A percentile compares a stretch with the other conserved stretches of the same genome.
Conservation (phyloP, 1,140 invertebrate genomes). For the Tetramorium parvispinum region DNA sequence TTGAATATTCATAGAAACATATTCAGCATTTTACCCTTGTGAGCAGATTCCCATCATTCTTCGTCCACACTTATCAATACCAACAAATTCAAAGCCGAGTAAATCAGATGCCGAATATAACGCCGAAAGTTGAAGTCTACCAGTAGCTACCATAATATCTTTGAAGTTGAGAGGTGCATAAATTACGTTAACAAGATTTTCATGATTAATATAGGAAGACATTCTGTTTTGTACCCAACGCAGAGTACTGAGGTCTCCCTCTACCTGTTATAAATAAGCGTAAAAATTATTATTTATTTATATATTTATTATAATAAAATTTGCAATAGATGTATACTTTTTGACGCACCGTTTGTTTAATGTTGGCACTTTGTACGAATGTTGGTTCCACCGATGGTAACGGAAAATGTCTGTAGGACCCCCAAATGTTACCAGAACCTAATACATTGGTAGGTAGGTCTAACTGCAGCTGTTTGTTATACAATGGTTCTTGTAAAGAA, state of each 20-base stretch:
- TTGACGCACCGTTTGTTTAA: slow-evolving; percentile 88
- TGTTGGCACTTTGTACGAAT: slow-evolving; percentile 89
- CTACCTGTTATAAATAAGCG: slow-evolving; percentile 75
- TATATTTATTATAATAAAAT: too few species aligned
- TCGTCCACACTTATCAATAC: slow-evolving; percentile 85
- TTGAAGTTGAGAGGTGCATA: slow-evolving; percentile 91
- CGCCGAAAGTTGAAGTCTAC: slow-evolving; percentile 76
- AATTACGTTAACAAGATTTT: slow-evolving; percentile 85
- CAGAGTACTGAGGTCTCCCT: slow-evolving; percentile 94
- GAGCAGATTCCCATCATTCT: slow-evolving; percentile 89
- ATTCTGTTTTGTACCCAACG: slow-evolving; percentile 91
- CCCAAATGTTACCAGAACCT: slow-evolving; percentile 89
- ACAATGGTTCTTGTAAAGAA: slow-evolving; percentile 87
- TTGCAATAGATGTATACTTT: too few species aligned
- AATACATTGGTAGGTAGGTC: slow-evolving; percentile 93
- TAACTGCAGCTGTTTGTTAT: slow-evolving; percentile 88
- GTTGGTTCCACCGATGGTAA: slow-evolving; percentile 84
- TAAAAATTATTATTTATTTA: background rate
- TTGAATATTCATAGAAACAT: background rate
- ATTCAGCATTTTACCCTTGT: slow-evolving; percentile 49
- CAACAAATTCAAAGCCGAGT: slow-evolving; percentile 89
- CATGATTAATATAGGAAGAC: slow-evolving; percentile 72
- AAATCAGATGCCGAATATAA: too few species aligned
- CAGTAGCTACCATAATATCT: slow-evolving; percentile 92
- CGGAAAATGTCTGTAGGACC: slow-evolving; percentile 91